Evolutionary conservation across 2,797 vertebrate species (phyloP).

Genomic region (Austrolebias charrua): DNA sequence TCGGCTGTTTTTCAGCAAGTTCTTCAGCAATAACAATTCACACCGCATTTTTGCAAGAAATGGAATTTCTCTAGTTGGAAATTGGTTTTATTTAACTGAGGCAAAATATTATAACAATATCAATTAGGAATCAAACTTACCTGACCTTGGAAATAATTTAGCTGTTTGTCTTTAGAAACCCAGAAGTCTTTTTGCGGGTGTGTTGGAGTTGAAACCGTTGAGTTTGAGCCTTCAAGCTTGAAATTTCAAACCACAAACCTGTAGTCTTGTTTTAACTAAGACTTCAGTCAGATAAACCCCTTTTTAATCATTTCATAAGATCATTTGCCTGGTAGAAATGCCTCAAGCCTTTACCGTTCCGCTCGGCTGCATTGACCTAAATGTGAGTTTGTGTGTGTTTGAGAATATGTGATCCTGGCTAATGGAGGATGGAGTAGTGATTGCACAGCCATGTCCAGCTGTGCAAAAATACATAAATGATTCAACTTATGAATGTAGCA

Average conservation of each 20-base stretch:
- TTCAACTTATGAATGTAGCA: slow-evolving; percentile 8
- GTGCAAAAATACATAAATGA: slow-evolving; percentile 22
- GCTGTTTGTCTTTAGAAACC: too few species aligned
- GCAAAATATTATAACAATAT: neutral
- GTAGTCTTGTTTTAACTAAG: slow-evolving; percentile 47
- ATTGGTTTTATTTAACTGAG: neutral
- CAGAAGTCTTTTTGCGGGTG: slow-evolving; percentile 24
- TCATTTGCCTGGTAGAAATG: slow-evolving; percentile 80
- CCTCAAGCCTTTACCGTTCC: slow-evolving; percentile 79
- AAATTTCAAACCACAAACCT: slow-evolving; percentile 44
- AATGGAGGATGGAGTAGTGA: slow-evolving; percentile 43
- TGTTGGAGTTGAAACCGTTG: slow-evolving; percentile 19
- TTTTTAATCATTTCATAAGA: slow-evolving; percentile 78
- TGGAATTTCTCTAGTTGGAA: too few species aligned
- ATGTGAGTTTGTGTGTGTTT: slow-evolving; percentile 62
- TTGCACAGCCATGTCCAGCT: slow-evolving; percentile 44
- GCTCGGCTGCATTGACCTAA: slow-evolving; percentile 82
- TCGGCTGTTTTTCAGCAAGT: too few species aligned
- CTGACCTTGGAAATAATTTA: too few species aligned
- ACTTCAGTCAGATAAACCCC: slow-evolving; percentile 62
- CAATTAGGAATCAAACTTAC: too few species aligned
- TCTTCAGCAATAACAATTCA: too few species aligned
- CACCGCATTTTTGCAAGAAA: too few species aligned
- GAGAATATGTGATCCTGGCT: slow-evolving; percentile 27
- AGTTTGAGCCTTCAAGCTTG: slow-evolving; percentile 20